Conservation (phyloP, 30 jellyfish, hydroid and myxozoan species). For the Pelagia noctiluca region DNA sequence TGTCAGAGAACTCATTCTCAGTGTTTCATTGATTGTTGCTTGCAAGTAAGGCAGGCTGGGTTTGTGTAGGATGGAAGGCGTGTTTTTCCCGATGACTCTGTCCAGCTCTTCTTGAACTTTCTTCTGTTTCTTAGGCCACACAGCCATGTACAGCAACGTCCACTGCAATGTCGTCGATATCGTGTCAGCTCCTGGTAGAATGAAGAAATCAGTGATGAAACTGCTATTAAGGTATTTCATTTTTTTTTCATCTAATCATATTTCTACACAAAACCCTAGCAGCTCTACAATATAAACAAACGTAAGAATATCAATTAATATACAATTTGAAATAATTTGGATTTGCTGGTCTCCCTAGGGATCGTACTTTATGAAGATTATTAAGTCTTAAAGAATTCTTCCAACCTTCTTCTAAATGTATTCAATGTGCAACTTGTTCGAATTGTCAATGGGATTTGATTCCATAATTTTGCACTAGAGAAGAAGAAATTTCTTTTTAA, state of each 20-base stretch:
- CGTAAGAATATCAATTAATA: background rate
- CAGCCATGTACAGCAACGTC: slow-evolving; percentile 51
- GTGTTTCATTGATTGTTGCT: slow-evolving; percentile 58
- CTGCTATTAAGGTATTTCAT: too few relatives aligned
- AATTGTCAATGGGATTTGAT: too few relatives aligned
- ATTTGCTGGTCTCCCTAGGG: background rate
- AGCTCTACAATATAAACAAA: background rate
- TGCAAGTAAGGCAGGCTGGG: slow-evolving; percentile 27
- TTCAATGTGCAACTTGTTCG: too few relatives aligned
- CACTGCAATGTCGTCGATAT: slow-evolving; percentile 41
- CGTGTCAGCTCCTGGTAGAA: slow-evolving; percentile 48
- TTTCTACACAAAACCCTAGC: background rate
- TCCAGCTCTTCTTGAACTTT: slow-evolving; percentile 43
- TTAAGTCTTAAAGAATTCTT: too few relatives aligned
- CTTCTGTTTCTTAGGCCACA: slow-evolving; percentile 53
- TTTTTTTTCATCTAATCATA: background rate
- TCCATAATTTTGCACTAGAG: too few relatives aligned
- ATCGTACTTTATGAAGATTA: too few relatives aligned
- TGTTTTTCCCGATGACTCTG: background rate
- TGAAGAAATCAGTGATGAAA: too few relatives aligned
- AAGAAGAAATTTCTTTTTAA: too few relatives aligned
- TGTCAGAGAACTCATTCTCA: slow-evolving; percentile 52
- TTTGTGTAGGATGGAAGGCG: slow-evolving; percentile 8
- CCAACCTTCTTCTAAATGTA: too few relatives aligned
- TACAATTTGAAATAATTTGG: background rate